phyloP scores from a whole-genome alignment of 2,888 invertebrate species.

The Mesorhabditis spiculigera region DNA sequence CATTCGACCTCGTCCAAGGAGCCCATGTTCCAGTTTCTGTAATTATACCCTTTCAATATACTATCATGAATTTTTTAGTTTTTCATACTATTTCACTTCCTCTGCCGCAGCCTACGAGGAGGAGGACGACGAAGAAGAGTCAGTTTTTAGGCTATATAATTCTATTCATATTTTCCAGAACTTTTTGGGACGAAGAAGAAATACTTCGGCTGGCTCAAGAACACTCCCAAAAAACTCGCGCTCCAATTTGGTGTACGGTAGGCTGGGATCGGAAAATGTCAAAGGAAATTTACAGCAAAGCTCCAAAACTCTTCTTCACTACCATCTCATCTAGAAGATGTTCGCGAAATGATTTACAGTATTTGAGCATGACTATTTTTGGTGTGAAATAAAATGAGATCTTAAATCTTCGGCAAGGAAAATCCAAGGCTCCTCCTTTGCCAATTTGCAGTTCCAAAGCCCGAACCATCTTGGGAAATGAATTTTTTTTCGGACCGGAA shows the following conservation, averaged over 20 bases:
- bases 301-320: background rate
- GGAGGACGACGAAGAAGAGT: background rate
- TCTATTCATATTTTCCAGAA: background rate
- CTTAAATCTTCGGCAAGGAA: too few species aligned
- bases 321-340: background rate
- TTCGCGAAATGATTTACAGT: background rate
- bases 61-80: background rate
- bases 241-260: constrained; percentile 3
- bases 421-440: too few species aligned
- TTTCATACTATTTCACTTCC: constrained; percentile 2
- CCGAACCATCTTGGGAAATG: too few species aligned
- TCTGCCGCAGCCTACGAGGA: background rate
- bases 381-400: too few species aligned
- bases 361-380: background rate
- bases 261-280: background rate
- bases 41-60: background rate
- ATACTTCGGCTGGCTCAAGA: background rate
- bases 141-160: background rate
- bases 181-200: constrained; percentile 3
- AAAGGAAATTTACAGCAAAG: background rate
- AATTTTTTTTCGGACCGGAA: too few species aligned
- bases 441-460: too few species aligned
- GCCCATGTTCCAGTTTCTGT: constrained; percentile 5
- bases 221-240: background rate
- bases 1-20: background rate